These are phyloP conservation scores for Epinephelus lanceolatus DNA, from an alignment of 2,113 vertebrate species.

Conservation along the genomic window DNA sequence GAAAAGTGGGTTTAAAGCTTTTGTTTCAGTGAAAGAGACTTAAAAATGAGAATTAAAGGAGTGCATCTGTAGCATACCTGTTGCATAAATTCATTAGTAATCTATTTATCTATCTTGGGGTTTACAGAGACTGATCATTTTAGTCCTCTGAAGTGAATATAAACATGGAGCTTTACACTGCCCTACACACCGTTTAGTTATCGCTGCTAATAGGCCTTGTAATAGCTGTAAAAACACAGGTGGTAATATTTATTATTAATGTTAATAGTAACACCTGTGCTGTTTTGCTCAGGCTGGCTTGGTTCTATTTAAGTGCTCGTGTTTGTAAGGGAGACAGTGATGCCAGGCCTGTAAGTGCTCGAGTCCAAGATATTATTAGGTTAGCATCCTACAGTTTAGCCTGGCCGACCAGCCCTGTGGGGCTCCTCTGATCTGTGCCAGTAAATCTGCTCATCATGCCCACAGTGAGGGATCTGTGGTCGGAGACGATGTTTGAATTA, in stretches of 20 bases:
- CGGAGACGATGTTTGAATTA: neutral
- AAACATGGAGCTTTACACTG: too few relatives aligned
- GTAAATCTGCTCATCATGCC: constrained; percentile 51
- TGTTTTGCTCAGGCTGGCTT: neutral
- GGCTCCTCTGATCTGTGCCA: constrained; percentile 52
- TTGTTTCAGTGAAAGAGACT: neutral
- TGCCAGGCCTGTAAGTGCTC: constrained; percentile 13
- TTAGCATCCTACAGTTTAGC: constrained; percentile 57
- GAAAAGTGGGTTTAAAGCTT: constrained; percentile 14
- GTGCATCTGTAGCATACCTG: neutral
- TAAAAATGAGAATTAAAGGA: neutral
- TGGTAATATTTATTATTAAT: neutral
- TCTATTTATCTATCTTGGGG: neutral
- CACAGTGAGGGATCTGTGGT: constrained; percentile 41
- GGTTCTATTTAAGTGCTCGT: neutral
- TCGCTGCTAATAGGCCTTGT: too few relatives aligned
- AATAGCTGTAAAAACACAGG: too few relatives aligned
- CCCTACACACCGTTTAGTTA: too few relatives aligned
- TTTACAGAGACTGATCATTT: too few relatives aligned
- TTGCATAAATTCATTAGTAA: constrained; percentile 8
- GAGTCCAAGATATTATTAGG: constrained; percentile 51
- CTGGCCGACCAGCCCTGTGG: constrained; percentile 43
- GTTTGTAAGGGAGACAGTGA: neutral
- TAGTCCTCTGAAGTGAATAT: too few relatives aligned
- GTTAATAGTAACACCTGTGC: neutral